phyloP scores from a whole-genome alignment of 2,797 vertebrate species.

The Sebastiscus tertius region DNA sequence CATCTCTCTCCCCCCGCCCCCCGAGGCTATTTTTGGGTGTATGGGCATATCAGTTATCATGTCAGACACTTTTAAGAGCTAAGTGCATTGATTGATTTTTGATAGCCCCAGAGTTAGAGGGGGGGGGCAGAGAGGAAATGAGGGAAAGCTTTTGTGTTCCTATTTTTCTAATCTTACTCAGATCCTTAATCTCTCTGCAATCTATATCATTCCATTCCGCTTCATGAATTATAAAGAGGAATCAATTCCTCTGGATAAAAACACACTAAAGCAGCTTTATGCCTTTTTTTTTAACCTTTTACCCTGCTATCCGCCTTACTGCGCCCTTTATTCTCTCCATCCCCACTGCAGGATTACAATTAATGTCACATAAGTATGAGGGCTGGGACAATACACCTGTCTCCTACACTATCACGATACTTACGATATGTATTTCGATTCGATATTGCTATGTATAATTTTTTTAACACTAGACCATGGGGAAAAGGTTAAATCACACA shows the following conservation, averaged over 20 bases:
- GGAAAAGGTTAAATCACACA: too few species aligned
- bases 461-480: too few species aligned
- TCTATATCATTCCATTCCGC: constrained; percentile 74
- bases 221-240: constrained; percentile 80
- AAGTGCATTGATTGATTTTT: constrained; percentile 84
- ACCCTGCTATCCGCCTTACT: constrained; percentile 16
- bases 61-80: constrained; percentile 81
- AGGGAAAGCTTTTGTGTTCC: constrained; percentile 73
- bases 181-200: constrained; percentile 74
- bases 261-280: constrained; percentile 66
- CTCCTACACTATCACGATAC: too few species aligned
- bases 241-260: constrained; percentile 74
- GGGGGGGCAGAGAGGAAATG: constrained; percentile 58
- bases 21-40: constrained; percentile 72
- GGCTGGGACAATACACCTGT: too few species aligned
- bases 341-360: neutral
- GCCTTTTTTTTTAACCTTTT: constrained; percentile 39
- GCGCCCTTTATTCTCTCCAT: neutral
- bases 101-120: constrained; percentile 73
- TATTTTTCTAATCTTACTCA: constrained; percentile 76
- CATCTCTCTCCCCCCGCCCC: constrained; percentile 45
- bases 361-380: constrained; percentile 25
- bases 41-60: constrained; percentile 71
- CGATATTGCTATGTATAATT: too few species aligned
- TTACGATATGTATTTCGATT: too few species aligned